phyloP scores from a whole-genome alignment of 2,797 vertebrate species.

The Heteromormyrus szaboi region DNA sequence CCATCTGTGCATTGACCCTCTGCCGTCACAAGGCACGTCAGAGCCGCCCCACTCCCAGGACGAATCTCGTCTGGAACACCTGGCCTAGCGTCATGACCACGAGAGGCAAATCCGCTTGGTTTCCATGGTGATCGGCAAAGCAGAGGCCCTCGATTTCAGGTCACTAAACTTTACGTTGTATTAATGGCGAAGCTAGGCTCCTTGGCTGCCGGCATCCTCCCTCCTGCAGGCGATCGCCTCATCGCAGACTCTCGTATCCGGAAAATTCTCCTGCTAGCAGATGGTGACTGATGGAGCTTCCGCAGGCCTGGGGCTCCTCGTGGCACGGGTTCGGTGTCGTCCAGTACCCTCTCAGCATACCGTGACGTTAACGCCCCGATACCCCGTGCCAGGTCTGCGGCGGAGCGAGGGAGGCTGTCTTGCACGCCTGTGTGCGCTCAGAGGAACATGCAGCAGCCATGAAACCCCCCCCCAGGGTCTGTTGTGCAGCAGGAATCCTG shows the following conservation, averaged over 20 bases:
- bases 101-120: not conserved
- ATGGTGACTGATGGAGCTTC: not conserved
- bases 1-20: not conserved
- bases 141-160: not conserved
- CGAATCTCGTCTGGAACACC: not conserved
- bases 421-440: not conserved
- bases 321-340: not conserved
- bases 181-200: not conserved
- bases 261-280: not conserved
- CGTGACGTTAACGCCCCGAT: not conserved
- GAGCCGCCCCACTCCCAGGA: no score
- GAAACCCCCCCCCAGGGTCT: not conserved
- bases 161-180: not conserved
- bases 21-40: not conserved
- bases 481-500: not conserved
- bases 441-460: not conserved
- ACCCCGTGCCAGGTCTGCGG: not conserved
- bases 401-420: not conserved
- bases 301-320: not conserved
- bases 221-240: not conserved
- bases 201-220: not conserved
- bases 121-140: conserved; percentile 8
- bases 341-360: not conserved
- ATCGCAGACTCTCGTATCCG: not conserved
- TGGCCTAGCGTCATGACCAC: no score